Base-by-base conservation (phyloP, 2,797 vertebrate species). In the Argentina silus region DNA sequence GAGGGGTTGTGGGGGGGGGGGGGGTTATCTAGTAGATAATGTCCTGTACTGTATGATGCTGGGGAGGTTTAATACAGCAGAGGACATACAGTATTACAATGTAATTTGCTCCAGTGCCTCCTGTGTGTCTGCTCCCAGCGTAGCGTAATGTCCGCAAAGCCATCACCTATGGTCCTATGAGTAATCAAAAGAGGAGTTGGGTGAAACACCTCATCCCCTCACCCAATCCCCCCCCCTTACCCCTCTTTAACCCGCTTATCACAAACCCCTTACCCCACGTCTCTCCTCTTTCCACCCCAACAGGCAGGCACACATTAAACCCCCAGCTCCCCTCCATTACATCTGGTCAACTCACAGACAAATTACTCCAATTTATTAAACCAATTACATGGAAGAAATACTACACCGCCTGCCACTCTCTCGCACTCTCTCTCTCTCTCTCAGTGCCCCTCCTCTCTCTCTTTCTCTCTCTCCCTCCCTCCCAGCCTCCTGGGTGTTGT, bases 311-410 rank as follows among this genome's bases (percentile, higher is more conserved):
- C 74, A 45, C 73, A 63, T 75, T 79, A 72, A 71, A 51, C 61
- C 60, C 27, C 50, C 53, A 55, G 55, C 63, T 70, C 57, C 71
- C 60, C 63, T 68, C 67, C 67, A 81, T 81, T 81, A 78, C 70
- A 56, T 66, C 70, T 51, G 67, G 23, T 71, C 73, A 72, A 27
- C 76, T 78, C 66, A 36, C 76, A 72, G 76, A 78, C 72, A 70
- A 81, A 78, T 78, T 73, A 78, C 70, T 67, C 44, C 67, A 78
- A 81, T 78, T 70, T 76, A 78, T 78, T 71, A 73, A 76, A 78
- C 73, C 70, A 78, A 78, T 76, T 81, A 73, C 73, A 73, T 68
- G 70, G 67, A 68, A 59, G 70, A 78, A 73, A 73, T 67, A 70
- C 14, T 42, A 8, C 47, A 27, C 45, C 36, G 12, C 55, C 50